Evolutionary conservation across 1,140 invertebrate genomes (phyloP).

Genomic region (Phthorimaea operculella): DNA sequence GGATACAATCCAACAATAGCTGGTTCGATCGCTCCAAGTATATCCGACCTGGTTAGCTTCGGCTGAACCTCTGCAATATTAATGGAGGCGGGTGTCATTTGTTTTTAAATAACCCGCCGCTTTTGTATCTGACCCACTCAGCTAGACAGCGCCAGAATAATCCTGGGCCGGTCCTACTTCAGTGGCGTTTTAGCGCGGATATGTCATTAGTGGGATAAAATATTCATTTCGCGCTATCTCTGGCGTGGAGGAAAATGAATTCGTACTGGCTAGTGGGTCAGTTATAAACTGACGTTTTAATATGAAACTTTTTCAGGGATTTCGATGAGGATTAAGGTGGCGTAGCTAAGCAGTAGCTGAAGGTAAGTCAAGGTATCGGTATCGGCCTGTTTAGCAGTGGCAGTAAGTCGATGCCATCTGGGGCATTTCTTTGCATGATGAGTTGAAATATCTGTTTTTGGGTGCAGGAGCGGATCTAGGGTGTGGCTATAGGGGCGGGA

Average conservation of each 20-base stretch:
- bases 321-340: no score
- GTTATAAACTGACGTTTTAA: no score
- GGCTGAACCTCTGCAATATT: constrained; percentile 40
- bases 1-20: constrained; percentile 60
- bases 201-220: constrained; percentile 30
- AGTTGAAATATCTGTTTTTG: no score
- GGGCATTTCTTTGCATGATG: no score
- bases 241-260: not conserved
- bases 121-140: constrained; percentile 40
- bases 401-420: no score
- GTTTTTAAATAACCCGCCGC: constrained; percentile 55
- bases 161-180: constrained; percentile 20
- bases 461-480: no score
- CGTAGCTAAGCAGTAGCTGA: no score
- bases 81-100: constrained; percentile 50
- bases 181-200: constrained; percentile 18
- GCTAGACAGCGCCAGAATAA: constrained; percentile 41
- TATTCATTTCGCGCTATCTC: constrained; percentile 13
- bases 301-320: no score
- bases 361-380: no score
- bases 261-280: not conserved
- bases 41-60: constrained; percentile 42
- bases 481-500: no score
- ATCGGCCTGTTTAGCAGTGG: no score
- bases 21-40: constrained; percentile 56